Percentiles rank a stretch among this genome's conserved stretches.
These are phyloP conservation scores for Adelphocoris suturalis DNA, from an alignment of 2,888 invertebrate species.

Conservation along the genomic window DNA sequence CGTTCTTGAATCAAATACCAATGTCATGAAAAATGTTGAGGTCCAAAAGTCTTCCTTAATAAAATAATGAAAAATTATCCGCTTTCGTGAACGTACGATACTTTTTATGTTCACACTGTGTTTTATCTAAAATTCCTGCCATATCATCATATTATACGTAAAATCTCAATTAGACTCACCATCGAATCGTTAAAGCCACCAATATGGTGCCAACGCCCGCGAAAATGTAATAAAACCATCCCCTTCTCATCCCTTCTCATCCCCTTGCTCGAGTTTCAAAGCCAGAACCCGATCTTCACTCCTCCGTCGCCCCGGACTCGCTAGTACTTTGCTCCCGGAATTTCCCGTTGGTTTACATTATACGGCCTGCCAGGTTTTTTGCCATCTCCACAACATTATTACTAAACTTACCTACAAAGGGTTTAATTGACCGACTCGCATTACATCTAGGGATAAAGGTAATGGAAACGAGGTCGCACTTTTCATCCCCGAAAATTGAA, in stretches of 20 bases:
- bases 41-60: too few species aligned
- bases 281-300: not conserved
- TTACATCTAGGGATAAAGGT: constrained; percentile 16
- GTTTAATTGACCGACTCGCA: not conserved
- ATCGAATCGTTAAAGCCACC: not conserved
- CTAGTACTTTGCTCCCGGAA: not conserved
- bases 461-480: constrained; percentile 31
- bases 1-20: too few species aligned
- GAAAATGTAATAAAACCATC: not conserved
- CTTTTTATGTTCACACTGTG: too few species aligned
- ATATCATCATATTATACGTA: too few species aligned
- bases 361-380: not conserved
- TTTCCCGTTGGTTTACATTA: not conserved
- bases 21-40: too few species aligned
- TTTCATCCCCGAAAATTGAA: not conserved
- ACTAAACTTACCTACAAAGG: constrained; percentile 6
- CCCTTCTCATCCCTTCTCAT: not conserved
- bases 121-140: too few species aligned
- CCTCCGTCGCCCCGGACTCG: not conserved
- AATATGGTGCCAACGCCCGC: not conserved
- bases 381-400: constrained; percentile 6
- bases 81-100: too few species aligned
- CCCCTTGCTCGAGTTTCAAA: not conserved
- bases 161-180: not conserved
- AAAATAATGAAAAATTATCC: too few species aligned